These are phyloP conservation scores for Yponomeuta evonymella DNA, from an alignment of 2,888 invertebrate species.

Conservation along the genomic window DNA sequence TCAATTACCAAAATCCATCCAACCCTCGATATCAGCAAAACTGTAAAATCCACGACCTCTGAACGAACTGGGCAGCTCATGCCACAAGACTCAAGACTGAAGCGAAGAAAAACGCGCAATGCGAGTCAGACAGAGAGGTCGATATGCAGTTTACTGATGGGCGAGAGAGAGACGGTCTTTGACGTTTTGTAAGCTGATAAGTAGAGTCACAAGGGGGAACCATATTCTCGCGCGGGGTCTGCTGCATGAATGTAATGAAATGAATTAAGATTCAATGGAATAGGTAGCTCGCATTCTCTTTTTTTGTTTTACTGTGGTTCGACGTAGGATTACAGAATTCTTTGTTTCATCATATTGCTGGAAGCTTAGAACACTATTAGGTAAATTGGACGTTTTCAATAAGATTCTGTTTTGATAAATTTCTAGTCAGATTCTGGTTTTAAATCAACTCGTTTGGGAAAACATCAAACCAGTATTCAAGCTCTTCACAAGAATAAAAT, in stretches of 20 bases:
- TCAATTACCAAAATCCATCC: constrained; percentile 51
- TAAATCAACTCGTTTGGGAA: constrained; percentile 18
- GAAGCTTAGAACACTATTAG: not conserved
- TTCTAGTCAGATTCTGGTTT: not conserved
- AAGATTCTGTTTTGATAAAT: not conserved
- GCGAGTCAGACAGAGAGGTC: constrained; percentile 57
- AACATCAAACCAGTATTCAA: constrained; percentile 18
- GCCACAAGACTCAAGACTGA: constrained; percentile 60
- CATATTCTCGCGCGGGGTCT: constrained; percentile 70
- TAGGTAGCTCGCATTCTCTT: constrained; percentile 23
- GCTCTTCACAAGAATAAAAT: constrained; percentile 34
- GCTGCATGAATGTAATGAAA: constrained; percentile 62
- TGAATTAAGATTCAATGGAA: constrained; percentile 73
- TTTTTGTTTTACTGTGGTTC: constrained; percentile 30
- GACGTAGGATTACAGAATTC: not conserved
- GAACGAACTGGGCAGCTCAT: constrained; percentile 31
- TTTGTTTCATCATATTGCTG: not conserved
- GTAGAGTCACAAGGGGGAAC: constrained; percentile 73
- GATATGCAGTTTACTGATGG: constrained; percentile 50
- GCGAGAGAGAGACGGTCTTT: constrained; percentile 58
- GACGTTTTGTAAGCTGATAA: constrained; percentile 76
- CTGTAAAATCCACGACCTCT: not conserved
- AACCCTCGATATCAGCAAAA: not conserved
- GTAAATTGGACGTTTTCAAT: not conserved
- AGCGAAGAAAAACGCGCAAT: constrained; percentile 74